Base-by-base conservation (phyloP, 2,797 vertebrate species). In the Apogon talboti region DNA sequence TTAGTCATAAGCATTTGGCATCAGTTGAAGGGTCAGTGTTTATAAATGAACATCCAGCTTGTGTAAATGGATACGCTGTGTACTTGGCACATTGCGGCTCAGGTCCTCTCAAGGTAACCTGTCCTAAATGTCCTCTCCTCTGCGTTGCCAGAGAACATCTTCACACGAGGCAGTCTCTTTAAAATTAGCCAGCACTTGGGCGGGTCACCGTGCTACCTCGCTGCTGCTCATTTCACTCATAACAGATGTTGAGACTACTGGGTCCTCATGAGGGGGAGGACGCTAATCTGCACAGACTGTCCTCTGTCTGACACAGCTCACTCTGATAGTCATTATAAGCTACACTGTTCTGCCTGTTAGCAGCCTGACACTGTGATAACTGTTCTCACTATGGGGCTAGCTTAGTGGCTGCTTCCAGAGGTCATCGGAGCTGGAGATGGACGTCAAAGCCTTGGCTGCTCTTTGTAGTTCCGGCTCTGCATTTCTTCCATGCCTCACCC, bases 231-330 rank as follows among this genome's bases (percentile, higher is more conserved):
- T 78, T 73, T 84, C 56, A 33, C 69, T 62, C 60, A n/a, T 56
- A 62, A 82, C 84, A 85, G 78, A 88, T 88, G 86, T 79, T 78
- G 71, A 76, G 53, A 66, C 57, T 43, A 35, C 8, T 1, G 7
- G 48, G 46, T 69, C 60, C 51, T 49, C 37, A 3, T 46, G 24
- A 8, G 7, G 33, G 68, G 40, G 37, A 4, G 61, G 45, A 21
- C 3, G 11, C 48, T 83, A 78, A 82, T 83, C 74, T 82, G 70
- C 65, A 82, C 78, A 79, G 71, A 56, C 66, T 50, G 74, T 61
- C 60, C 78, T 80, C 71, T 85, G 66, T 82, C 41, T 84, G 71
- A 71, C 57, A 60, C 48, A 1, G 53, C 49, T 3, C 15, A 51
- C 61, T 68, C 37, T 61, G 58, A 66, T 56, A 67, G 69, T 71